These are phyloP conservation scores for Tychaedon coryphoeus DNA, from an alignment of 2,113 vertebrate species.

Conservation along the genomic window DNA sequence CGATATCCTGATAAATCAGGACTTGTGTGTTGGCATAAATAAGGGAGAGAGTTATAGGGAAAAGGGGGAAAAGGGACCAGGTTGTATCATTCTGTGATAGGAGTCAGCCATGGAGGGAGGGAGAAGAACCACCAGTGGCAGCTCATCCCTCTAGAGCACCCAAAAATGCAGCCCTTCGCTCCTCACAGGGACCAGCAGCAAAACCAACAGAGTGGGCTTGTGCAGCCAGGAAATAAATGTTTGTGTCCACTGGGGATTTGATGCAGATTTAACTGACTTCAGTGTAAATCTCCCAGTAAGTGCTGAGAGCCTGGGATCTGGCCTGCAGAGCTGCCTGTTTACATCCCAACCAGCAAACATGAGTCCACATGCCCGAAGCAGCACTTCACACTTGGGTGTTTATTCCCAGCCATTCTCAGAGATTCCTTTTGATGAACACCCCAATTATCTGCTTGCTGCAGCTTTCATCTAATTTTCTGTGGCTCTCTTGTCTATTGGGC, in stretches of 20 bases:
- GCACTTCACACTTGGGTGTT: not conserved
- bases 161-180: fast-evolving
- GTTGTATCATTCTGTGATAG: not conserved
- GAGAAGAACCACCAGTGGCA: not conserved
- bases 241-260: not conserved
- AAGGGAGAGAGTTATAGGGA: not conserved
- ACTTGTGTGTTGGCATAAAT: not conserved
- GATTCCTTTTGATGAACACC: not conserved
- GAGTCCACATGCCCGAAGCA: not conserved
- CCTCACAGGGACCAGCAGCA: not conserved
- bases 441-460: not conserved
- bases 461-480: not conserved
- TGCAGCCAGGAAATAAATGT: not conserved
- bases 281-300: not conserved
- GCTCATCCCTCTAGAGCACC: not conserved
- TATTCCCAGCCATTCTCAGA: not conserved
- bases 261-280: not conserved
- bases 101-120: not conserved
- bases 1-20: not conserved
- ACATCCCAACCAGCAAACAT: not conserved
- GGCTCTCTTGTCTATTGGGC: not conserved
- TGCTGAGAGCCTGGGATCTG: not conserved
- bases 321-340: not conserved
- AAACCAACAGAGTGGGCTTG: not conserved
- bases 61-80: not conserved